These are phyloP conservation scores for Agonum fuliginosum DNA, from an alignment of 2,888 invertebrate genomes.

Conservation along the genomic window DNA sequence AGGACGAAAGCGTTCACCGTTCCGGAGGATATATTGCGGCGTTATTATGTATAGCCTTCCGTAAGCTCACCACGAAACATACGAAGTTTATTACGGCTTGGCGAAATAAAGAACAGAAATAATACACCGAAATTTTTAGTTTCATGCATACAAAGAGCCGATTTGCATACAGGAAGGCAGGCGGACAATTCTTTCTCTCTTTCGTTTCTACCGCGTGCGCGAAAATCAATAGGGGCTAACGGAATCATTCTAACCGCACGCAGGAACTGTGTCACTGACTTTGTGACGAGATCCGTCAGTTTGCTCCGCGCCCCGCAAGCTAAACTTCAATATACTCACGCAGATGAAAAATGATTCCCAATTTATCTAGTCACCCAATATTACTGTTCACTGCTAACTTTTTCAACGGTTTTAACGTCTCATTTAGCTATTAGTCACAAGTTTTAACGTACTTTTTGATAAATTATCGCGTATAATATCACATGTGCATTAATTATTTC, in stretches of 20 bases:
- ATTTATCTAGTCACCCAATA: slow-evolving; percentile 9
- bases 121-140: slow-evolving; percentile 53
- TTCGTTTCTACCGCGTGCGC: background rate
- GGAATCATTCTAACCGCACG: slow-evolving; percentile 38
- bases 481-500: no score
- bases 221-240: slow-evolving; percentile 28
- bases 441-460: background rate
- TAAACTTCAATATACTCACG: background rate
- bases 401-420: background rate
- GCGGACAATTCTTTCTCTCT: slow-evolving; percentile 31
- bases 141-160: slow-evolving; percentile 52
- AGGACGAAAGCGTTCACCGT: background rate
- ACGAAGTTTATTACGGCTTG: slow-evolving; percentile 40
- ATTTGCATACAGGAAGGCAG: slow-evolving; percentile 37
- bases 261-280: slow-evolving; percentile 36
- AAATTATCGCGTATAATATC: no score
- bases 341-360: slow-evolving; percentile 3
- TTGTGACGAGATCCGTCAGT: background rate
- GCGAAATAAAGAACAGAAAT: slow-evolving; percentile 45
- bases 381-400: slow-evolving; percentile 3
- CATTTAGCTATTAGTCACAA: slow-evolving; percentile 5
- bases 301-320: background rate
- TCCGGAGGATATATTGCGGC: background rate
- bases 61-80: slow-evolving; percentile 18
- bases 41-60: slow-evolving; percentile 22